Evolutionary conservation across 1,140 invertebrate species (phyloP), one percentile per base, ranked within the genome.

Genomic region (Monomorium pharaonis): DNA sequence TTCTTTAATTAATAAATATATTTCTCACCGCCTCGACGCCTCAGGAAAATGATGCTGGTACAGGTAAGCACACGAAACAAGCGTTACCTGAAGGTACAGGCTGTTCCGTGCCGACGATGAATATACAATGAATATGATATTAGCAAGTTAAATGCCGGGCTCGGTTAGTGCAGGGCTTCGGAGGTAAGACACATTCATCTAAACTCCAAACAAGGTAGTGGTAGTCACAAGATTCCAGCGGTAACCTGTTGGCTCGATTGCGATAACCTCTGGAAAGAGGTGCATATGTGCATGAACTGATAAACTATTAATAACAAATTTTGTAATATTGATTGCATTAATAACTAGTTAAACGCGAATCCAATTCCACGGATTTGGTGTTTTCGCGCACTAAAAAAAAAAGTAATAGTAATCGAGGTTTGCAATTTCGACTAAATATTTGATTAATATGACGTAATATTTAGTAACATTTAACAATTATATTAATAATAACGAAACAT

Each of bases 101-200:
- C 49, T 30, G 87, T 37, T 63, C 30, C 65, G 6, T 18, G 42
- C 42, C 27, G 47, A 87, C 90, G 89, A 92, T 92, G 91, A 92
- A 92, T 92, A 92, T 92, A 92, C 92, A 92, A 92, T 91, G 92
- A 92, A 91, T 88, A 69, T 75, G 85, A 74, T 76, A 92, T 92
- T 92, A 92, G 91, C 92, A 92, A 92, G 92, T 92, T 72, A 92
- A 92, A 92, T 92, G 27, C 44, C 86, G 76, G 83, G 65, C 70
- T 86, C 83, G 21, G 58, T 33, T 51, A 58, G 54, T 30, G 67
- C 54, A 88, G 54, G 72, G 60, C 44, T 65, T 88, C 74, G 56
- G 18, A 47, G 76, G 87, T 86, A 86, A 89, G 88, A 89, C 87
- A 86, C 75, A 87, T 86, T 86, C 83, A 83, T 86, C 77, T 78